phyloP scores from a whole-genome alignment of 2,888 invertebrate species.

The Leucozona laternaria region DNA sequence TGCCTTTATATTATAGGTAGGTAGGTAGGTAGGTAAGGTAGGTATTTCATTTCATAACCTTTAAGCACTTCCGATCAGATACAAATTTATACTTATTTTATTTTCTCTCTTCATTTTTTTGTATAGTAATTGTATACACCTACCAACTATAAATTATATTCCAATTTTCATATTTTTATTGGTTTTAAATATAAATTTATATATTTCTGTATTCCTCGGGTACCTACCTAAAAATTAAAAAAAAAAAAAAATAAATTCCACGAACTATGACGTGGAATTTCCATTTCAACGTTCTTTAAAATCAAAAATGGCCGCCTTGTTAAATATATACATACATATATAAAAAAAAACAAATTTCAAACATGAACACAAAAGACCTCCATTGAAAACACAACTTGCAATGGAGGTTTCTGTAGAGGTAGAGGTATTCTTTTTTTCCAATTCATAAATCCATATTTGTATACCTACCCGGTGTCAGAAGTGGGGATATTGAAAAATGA shows the following conservation, averaged over 20 bases:
- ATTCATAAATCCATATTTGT: not conserved
- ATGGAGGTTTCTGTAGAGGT: not conserved
- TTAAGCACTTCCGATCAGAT: slow-evolving; percentile 27
- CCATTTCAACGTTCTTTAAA: not conserved
- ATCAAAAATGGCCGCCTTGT: not conserved
- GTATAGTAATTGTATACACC: not conserved
- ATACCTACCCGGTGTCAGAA: not conserved
- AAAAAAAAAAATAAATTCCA: too few species aligned
- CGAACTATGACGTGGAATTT: not conserved
- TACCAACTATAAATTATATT: not conserved
- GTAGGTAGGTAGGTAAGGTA: not conserved
- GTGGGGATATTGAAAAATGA: not conserved
- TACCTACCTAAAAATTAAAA: too few species aligned
- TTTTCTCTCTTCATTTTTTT: not conserved
- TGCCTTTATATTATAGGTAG: not conserved
- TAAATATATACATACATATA: too few species aligned
- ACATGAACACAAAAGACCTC: not conserved
- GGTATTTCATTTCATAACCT: slow-evolving; percentile 7
- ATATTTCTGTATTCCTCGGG: too few species aligned
- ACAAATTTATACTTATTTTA: slow-evolving; percentile 10
- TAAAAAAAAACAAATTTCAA: not conserved
- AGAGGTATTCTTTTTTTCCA: not conserved
- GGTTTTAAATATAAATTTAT: not conserved
- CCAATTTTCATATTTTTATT: slow-evolving; percentile 11
- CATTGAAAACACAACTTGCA: not conserved